A percentile compares a stretch with the other conserved stretches of the same genome.
These are phyloP conservation scores for Athalia cordata DNA, from an alignment of 2,888 invertebrate genomes.

Conservation along the genomic window DNA sequence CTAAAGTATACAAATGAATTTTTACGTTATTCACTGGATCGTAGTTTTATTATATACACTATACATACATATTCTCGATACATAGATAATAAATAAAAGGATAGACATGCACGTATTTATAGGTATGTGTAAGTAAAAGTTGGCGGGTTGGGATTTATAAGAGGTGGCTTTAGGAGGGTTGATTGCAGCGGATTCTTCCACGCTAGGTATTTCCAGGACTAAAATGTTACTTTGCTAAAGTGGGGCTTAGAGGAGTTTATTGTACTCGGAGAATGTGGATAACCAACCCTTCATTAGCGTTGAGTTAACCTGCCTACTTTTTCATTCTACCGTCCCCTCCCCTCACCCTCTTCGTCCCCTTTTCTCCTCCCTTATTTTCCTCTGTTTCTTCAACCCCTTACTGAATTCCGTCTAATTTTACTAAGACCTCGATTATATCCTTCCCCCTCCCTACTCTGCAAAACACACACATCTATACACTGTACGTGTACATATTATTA, in stretches of 20 bases:
- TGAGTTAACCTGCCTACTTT: slow-evolving; percentile 40
- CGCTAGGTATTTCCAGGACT: slow-evolving; percentile 49
- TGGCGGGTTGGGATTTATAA: slow-evolving; percentile 53
- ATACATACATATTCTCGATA: neutral
- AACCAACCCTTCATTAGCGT: slow-evolving; percentile 43
- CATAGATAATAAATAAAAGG: neutral
- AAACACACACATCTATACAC: neutral
- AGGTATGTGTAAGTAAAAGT: slow-evolving; percentile 16
- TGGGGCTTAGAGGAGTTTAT: slow-evolving; percentile 51
- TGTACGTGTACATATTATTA: neutral
- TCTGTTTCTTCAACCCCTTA: neutral
- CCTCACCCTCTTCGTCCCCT: neutral
- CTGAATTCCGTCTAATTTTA: slow-evolving; percentile 35
- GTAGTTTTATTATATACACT: neutral
- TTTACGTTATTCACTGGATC: neutral
- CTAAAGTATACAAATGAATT: neutral
- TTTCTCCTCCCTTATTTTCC: neutral
- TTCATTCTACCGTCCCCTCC: slow-evolving; percentile 10
- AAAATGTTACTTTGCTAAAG: slow-evolving; percentile 52
- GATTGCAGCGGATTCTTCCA: slow-evolving; percentile 60
- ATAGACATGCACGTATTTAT: neutral
- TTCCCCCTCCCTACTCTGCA: slow-evolving; percentile 7
- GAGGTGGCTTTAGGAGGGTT: slow-evolving; percentile 56
- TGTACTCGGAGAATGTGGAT: slow-evolving; percentile 49
- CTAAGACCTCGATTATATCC: slow-evolving; percentile 25